phyloP scores from a whole-genome alignment of 2,888 invertebrate genomes.

The Eustalomyia histrio region DNA sequence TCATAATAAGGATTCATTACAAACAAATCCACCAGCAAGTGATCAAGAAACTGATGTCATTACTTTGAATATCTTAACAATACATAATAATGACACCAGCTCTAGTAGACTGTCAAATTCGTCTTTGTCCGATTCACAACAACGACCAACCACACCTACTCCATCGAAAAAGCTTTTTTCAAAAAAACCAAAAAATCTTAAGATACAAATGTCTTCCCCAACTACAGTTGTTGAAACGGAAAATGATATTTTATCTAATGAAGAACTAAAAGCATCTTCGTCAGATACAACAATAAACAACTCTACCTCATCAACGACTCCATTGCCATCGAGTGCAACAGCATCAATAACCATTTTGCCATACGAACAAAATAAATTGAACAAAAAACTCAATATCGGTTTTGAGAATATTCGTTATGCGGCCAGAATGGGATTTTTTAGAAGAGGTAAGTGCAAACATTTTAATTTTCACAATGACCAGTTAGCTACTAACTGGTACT shows the following conservation, averaged over 20 bases:
- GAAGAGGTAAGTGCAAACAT: conserved; percentile 71
- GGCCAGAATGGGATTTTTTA: conserved; percentile 74
- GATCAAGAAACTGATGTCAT: conserved; percentile 45
- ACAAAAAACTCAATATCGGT: conserved; percentile 74
- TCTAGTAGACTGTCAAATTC: not conserved
- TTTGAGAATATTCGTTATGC: conserved; percentile 75
- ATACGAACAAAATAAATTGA: conserved; percentile 71
- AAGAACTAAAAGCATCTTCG: conserved; percentile 23
- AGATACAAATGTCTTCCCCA: conserved; percentile 55
- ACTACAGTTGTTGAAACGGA: conserved; percentile 31
- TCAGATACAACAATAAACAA: conserved; percentile 49
- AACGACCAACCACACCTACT: conserved; percentile 34
- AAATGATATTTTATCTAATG: conserved; percentile 36
- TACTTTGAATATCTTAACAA: conserved; percentile 46
- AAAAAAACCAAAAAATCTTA: conserved; percentile 56
- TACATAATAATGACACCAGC: conserved; percentile 42
- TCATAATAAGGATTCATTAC: not conserved
- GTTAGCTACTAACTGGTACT: too few relatives aligned
- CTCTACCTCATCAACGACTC: conserved; percentile 66
- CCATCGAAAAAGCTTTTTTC: conserved; percentile 34
- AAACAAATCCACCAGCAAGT: not conserved
- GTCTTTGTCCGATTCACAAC: not conserved
- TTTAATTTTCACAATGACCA: not conserved
- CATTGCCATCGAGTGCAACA: conserved; percentile 51
- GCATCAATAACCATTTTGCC: conserved; percentile 67